Base-by-base conservation (phyloP, 2,888 invertebrate species). In the Eilema caniola region DNA sequence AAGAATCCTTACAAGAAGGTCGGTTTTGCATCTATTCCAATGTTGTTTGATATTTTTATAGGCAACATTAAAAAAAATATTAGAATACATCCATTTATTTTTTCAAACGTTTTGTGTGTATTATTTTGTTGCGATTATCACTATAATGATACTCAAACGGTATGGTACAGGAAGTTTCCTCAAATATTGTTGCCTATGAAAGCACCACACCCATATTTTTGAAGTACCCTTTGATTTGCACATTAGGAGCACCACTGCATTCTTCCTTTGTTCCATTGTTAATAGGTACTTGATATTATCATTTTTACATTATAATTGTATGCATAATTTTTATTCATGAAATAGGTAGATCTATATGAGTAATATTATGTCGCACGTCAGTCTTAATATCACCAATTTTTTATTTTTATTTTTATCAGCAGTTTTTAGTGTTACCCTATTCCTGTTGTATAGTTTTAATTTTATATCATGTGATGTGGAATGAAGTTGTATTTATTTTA, bases 1-100 rank as follows among this genome's bases (percentile, higher is more conserved):
- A 94, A 92, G 93, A 94, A 92, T 89, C 89, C 91, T 90, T 93
- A 90, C 85, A 91, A 86, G 86, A 94, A 95, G 95, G 95, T 95
- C 92, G 89, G 95, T 95, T 83, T 82, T 83, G 72, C 80, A 83
- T 82, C 80, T 76, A 76, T 75, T 74, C 72, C 77, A 74, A 73
- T 83, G 78, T 80, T 75, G 66, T 75, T 76, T 69, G 66, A 71
- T 72, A 65, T 72, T 82, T 88, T 90, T 89, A 87, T 89, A 90
- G 90, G 89, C 89, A 92, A 92, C 90, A 87, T 87, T 69, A 71
- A 63, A 66, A 63, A 41, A 31, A n/a, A 28, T 73, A 62, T 41
- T 66, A 62, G 33, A 63, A 16, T 66, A 61, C 14, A 69, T 75
- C 76, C 67, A 73, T 73, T 76, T 76, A 77, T 72, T 23, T 77